A percentile compares a stretch with the other conserved stretches of the same genome.
phyloP scores from a whole-genome alignment of 2,888 invertebrate genomes.

The Calameuta pallipes region DNA sequence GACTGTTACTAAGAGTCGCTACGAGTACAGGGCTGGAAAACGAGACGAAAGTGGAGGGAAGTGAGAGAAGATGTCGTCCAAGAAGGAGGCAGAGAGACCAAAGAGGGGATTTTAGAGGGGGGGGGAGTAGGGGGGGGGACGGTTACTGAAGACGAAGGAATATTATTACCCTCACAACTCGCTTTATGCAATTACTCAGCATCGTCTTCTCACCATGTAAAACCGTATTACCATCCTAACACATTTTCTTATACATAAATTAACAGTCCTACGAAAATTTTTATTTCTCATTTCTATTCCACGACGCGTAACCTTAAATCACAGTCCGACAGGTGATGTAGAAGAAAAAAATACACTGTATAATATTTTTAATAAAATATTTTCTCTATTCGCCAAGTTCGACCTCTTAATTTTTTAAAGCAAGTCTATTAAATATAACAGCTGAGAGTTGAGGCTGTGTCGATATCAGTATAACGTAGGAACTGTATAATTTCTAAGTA shows the following conservation, averaged over 20 bases:
- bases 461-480: neutral
- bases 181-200: neutral
- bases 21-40: neutral
- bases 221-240: neutral
- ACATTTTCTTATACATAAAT: neutral
- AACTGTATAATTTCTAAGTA: neutral
- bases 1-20: neutral
- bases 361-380: neutral
- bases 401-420: neutral
- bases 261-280: neutral
- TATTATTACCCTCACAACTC: neutral
- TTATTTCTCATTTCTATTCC: neutral
- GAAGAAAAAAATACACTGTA: neutral
- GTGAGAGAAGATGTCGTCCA: neutral
- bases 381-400: neutral
- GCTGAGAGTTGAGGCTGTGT: neutral
- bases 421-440: neutral
- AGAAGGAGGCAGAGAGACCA: neutral
- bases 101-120: neutral
- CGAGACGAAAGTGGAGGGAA: neutral
- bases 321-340: neutral
- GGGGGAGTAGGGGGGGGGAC: rapidly evolving
- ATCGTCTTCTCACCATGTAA: neutral
- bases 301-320: neutral
- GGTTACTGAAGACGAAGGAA: neutral